Base-by-base conservation (phyloP, 92 coral and sea anemone genomes). In the Umimayanthus kanabou region DNA sequence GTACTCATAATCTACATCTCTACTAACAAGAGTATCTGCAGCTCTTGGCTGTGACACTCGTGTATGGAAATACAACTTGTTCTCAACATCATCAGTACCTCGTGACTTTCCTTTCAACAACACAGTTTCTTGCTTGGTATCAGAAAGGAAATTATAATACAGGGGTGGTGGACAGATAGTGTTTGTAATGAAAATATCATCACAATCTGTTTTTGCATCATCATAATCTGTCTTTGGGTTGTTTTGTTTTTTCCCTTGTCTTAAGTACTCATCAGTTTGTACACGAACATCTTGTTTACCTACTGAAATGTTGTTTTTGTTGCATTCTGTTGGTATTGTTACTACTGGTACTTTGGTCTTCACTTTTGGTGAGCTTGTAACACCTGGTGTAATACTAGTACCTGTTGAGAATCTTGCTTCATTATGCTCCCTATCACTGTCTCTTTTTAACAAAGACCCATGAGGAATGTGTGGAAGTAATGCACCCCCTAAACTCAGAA, bases 151-250 rank as follows among this genome's bases (percentile, higher is more conserved):
- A 87, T 94, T 95, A 66, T 92, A 97, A 77, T 88, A 97, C 20
- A 97, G 89, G 9, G 99, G 99, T 11, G 99, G 99, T 37, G 99
- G 99, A 29, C 98, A 95, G 72, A 91, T 85, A 11, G 96, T 93
- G 88, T 95, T 97, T 55, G 98, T 85, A 65, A 97, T 90, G n/a
- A 93, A 74, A n/a, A 94, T 25, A 87, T 90, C 86, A 70, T 92
- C 87, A 39, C 50, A 69, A 16, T 82, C 91, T 57, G 79, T 64
- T 43, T 76, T 79, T 67, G 73, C 50, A 87, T 90, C 85, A 64
- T 93, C 89, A 39, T 87, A 69, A 16, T 82, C 91, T 57, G 79
- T 64, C 58, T 77, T 79, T 67, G 73, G 18, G 67, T 58, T 45
- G 20, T 69, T 85, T 25, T 22, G 11, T 0, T 7, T 80, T 84